Conservation (phyloP, 2,113 vertebrate species). For the Campylomormyrus numenius region DNA sequence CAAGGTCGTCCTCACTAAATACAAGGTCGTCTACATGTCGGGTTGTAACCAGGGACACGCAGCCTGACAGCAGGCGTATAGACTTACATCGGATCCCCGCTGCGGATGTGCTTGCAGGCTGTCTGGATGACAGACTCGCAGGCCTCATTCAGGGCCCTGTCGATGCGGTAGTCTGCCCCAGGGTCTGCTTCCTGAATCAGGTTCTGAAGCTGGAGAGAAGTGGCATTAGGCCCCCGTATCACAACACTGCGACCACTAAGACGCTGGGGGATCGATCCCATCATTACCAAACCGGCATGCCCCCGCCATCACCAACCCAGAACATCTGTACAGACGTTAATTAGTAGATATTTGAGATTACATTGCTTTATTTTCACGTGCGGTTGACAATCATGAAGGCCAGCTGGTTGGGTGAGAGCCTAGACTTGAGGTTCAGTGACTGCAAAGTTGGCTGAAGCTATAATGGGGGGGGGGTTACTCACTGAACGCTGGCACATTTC, state of each 20-base stretch:
- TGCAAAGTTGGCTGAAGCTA: not conserved
- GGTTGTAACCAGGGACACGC: not conserved
- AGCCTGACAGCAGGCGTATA: not conserved
- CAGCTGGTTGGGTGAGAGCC: not conserved
- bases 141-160: slow-evolving; percentile 89
- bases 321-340: not conserved
- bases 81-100: slow-evolving; percentile 92
- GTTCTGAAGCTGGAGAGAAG: slow-evolving; percentile 73
- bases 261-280: not conserved
- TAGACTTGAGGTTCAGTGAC: not conserved
- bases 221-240: not conserved
- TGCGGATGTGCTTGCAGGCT: slow-evolving; percentile 93
- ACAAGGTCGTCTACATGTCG: not conserved
- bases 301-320: not conserved
- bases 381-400: not conserved
- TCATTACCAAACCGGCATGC: not conserved
- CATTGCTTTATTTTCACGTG: not conserved
- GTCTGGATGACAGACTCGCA: slow-evolving; percentile 96
- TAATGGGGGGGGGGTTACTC: slow-evolving; percentile 38
- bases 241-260: not conserved
- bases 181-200: slow-evolving; percentile 91
- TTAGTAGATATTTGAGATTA: not conserved
- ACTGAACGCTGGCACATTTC: slow-evolving; percentile 84
- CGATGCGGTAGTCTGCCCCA: slow-evolving; percentile 89
- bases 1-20: not conserved